Base-by-base conservation (phyloP, 2,797 vertebrate species). In the Morus bassanus region DNA sequence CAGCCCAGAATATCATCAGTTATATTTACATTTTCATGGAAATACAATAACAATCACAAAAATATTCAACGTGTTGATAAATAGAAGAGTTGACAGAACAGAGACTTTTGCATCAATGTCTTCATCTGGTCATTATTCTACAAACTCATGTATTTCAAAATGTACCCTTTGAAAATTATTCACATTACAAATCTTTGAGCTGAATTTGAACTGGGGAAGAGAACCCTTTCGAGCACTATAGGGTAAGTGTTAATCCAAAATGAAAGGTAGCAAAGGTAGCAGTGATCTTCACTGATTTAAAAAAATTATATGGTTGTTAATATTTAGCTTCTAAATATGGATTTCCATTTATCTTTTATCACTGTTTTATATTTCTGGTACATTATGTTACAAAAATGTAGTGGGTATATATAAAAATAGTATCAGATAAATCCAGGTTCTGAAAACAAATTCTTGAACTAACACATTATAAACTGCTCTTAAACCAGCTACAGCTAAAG, bases 171-270 rank as follows among this genome's bases (percentile, higher is more conserved):
- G n/a, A 72, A 59, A 90, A 87, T 41, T 5, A 50, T 27, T 48
- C 2, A 0, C 37, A n/a, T 53, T 57, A 21, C 28, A 43, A 57
- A 80, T 35, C n/a, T 56, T 11, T 4, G n/a, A 77, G 64, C 7
- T 53, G 73, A 80, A 51, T 41, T 68, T 41, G 50, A 83, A 18
- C 7, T 1, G 24, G 51, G 46, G 27, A 61, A 76, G 19, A 35
- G 6, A 48, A 35, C 5, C 24, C 18, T 77, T 53, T 13, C 0
- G 1, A 77, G 67, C 16, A 9, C 2, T 13, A 6, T 0, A 33
- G 33, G 45, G 17, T 30, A 19, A 27, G 28, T 33, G 43, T 67
- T 51, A n/a, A 64, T 7, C 59, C 86, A 30, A 41, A 77, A 63
- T 9, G 35, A 46, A 77, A 78, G 15, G 35, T 0, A 70, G 46